phyloP scores from a whole-genome alignment of 2,888 invertebrate genomes.

The Lasioglossum leucozonium region DNA sequence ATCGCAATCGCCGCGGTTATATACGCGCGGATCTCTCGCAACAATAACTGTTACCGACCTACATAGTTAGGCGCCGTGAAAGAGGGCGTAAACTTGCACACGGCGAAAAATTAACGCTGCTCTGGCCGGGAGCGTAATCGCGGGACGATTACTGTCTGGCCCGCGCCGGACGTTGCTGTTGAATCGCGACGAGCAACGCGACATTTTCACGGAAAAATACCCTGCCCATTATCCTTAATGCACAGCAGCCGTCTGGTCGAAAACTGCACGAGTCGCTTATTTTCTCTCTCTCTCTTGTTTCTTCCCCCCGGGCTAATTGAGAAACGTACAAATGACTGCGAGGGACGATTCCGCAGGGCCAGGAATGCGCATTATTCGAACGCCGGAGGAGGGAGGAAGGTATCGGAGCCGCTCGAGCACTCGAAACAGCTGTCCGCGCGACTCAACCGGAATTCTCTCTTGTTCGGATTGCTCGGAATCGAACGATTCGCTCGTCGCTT shows the following conservation, averaged over 20 bases:
- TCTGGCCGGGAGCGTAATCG: neutral
- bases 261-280: neutral
- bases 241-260: neutral
- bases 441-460: too few species aligned
- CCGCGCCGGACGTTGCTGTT: neutral
- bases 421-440: too few species aligned
- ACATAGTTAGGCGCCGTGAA: slow-evolving; percentile 24
- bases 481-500: too few species aligned
- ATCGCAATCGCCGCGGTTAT: slow-evolving; percentile 23
- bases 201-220: slow-evolving; percentile 5
- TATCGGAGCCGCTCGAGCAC: too few species aligned
- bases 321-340: too few species aligned
- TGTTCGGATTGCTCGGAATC: too few species aligned
- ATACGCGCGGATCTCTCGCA: slow-evolving; percentile 27
- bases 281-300: neutral
- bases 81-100: slow-evolving; percentile 32
- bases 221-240: slow-evolving; percentile 1
- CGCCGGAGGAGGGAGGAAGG: too few species aligned
- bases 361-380: too few species aligned
- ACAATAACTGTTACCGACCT: slow-evolving; percentile 31
- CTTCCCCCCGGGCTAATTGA: neutral
- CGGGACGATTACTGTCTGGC: slow-evolving; percentile 11
- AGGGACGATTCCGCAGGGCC: too few species aligned
- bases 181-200: neutral
- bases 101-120: slow-evolving; percentile 28